These are phyloP conservation scores for Saimiri boliviensis DNA, from an alignment of 2,113 vertebrate genomes.

Conservation along the genomic window DNA sequence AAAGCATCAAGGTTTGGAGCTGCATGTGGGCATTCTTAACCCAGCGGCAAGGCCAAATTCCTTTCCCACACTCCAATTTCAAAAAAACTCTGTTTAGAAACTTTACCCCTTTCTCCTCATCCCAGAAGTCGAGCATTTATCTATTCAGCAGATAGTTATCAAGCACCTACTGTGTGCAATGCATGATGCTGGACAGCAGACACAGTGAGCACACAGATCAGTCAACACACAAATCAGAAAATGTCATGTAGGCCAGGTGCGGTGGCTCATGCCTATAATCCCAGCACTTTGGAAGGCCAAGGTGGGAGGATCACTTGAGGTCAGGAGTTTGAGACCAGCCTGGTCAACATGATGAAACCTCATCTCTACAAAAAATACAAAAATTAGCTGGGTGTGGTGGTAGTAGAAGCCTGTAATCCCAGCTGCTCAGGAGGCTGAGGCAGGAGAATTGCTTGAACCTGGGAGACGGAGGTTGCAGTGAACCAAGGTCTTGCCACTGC, in stretches of 20 bases:
- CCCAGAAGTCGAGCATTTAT: slow-evolving; percentile 15
- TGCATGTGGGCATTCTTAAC: slow-evolving; percentile 29
- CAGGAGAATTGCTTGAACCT: too few species aligned
- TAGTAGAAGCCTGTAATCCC: too few species aligned
- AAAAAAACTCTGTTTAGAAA: slow-evolving; percentile 15
- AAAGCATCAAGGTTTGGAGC: slow-evolving; percentile 15
- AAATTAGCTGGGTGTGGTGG: too few species aligned
- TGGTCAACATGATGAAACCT: too few species aligned
- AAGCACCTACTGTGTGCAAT: not conserved
- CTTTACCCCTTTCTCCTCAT: not conserved
- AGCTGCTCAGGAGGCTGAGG: too few species aligned
- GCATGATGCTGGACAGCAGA: not conserved
- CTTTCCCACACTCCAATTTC: slow-evolving; percentile 53
- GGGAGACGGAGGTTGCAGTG: too few species aligned
- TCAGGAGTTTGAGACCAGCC: too few species aligned
- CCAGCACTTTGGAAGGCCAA: too few species aligned
- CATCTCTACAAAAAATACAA: too few species aligned
- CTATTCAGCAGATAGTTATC: not conserved
- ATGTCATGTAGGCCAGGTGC: not conserved
- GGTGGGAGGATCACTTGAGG: too few species aligned
- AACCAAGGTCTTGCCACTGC: too few species aligned
- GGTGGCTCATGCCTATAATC: too few species aligned
- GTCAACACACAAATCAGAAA: not conserved
- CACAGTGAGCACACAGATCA: not conserved
- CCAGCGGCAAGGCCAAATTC: slow-evolving; percentile 39